A percentile compares a stretch with the other conserved stretches of the same genome.
Evolutionary conservation across 2,797 vertebrate species (phyloP).

Genomic region (Petrocephalus schoutedeni): DNA sequence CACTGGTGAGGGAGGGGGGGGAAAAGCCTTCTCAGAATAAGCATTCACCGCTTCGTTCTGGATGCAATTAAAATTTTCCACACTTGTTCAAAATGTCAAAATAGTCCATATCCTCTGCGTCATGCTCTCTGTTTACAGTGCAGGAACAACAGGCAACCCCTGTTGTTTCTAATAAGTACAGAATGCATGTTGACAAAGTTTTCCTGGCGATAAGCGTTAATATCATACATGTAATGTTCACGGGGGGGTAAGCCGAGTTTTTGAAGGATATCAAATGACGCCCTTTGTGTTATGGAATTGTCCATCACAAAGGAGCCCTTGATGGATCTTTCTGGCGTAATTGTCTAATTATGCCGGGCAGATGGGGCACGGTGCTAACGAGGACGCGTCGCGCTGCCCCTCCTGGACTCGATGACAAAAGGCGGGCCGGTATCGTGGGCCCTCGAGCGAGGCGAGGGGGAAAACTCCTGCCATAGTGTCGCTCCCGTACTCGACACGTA

Average conservation of each 20-base stretch:
- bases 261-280: constrained; percentile 52
- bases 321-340: constrained; percentile 65
- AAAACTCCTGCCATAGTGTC: constrained; percentile 57
- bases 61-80: constrained; percentile 20
- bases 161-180: constrained; percentile 19
- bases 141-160: constrained; percentile 1
- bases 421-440: constrained; percentile 60
- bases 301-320: constrained; percentile 69
- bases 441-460: constrained; percentile 65
- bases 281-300: constrained; percentile 61
- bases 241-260: constrained; percentile 50
- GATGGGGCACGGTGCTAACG: constrained; percentile 71
- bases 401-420: constrained; percentile 68
- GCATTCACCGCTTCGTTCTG: background rate
- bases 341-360: constrained; percentile 71
- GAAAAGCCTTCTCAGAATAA: background rate
- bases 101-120: background rate
- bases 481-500: constrained; percentile 65
- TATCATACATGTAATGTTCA: constrained; percentile 46
- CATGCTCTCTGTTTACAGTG: constrained; percentile 20
- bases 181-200: constrained; percentile 54
- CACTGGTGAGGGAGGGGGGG: background rate
- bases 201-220: constrained; percentile 51
- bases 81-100: constrained; percentile 16
- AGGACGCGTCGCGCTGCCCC: constrained; percentile 70